Conservation (phyloP, 1,140 invertebrate genomes). For the Palaemon carinicauda region DNA sequence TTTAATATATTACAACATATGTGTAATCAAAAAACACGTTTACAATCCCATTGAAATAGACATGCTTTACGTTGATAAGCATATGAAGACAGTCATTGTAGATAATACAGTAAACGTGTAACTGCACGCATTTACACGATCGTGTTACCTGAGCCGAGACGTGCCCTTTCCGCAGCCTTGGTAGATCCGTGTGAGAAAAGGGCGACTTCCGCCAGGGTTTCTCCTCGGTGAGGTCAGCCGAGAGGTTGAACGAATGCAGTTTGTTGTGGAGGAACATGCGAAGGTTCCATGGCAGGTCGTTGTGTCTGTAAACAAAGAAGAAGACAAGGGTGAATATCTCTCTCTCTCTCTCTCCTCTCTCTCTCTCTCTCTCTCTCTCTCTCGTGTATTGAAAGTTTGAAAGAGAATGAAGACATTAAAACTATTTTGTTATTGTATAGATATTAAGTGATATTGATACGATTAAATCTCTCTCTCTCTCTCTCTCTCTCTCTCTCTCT, state of each 20-base stretch:
- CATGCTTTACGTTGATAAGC: not conserved
- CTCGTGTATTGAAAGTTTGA: too few relatives aligned
- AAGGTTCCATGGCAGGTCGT: conserved; percentile 87
- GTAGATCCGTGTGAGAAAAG: conserved; percentile 77
- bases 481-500: too few relatives aligned
- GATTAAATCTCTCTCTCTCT: too few relatives aligned
- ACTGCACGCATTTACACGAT: not conserved
- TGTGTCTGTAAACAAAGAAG: conserved; percentile 72
- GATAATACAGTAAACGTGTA: not conserved
- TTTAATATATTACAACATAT: too few relatives aligned
- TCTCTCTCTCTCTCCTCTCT: too few relatives aligned
- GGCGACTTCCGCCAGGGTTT: conserved; percentile 30
- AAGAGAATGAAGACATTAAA: too few relatives aligned
- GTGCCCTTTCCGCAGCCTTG: conserved; percentile 78
- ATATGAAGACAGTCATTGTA: not conserved
- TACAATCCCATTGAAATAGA: too few relatives aligned
- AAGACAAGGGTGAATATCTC: too few relatives aligned
- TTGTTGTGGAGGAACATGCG: conserved; percentile 82
- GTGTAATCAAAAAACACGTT: too few relatives aligned
- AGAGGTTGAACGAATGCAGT: conserved; percentile 80
- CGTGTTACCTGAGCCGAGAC: conserved; percentile 81
- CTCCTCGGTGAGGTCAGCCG: conserved; percentile 71
- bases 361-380: too few relatives aligned
- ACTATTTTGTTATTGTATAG: too few relatives aligned
- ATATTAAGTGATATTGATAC: too few relatives aligned